These are phyloP conservation scores for Agrypnus murinus DNA, from an alignment of 2,888 invertebrate genomes.

Conservation along the genomic window DNA sequence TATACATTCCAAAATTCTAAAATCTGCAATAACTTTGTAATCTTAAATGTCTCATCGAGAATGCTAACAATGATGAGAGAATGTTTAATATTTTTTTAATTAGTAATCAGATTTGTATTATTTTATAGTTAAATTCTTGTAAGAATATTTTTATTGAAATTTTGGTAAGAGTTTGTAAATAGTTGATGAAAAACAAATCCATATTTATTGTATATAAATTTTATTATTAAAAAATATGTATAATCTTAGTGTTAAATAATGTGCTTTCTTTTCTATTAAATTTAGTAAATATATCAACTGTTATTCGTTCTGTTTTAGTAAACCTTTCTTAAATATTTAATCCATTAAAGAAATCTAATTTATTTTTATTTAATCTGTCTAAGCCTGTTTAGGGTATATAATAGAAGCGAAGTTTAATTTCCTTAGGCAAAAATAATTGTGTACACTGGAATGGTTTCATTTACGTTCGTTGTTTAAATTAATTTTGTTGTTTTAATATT, in stretches of 20 bases:
- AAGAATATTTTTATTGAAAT: constrained; percentile 54
- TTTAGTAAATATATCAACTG: constrained; percentile 16
- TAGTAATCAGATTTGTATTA: constrained; percentile 21
- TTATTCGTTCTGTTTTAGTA: not conserved
- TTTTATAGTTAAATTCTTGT: too few relatives aligned
- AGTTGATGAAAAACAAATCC: constrained; percentile 54
- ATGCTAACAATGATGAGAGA: too few relatives aligned
- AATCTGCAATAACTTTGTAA: not conserved
- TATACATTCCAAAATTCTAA: constrained; percentile 5
- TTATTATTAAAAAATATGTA: constrained; percentile 62
- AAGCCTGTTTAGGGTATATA: too few relatives aligned
- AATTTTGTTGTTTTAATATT: too few relatives aligned
- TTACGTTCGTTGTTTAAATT: too few relatives aligned
- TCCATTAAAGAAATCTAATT: too few relatives aligned
- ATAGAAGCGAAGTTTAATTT: too few relatives aligned
- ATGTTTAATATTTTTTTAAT: constrained; percentile 8
- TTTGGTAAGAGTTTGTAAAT: constrained; percentile 60
- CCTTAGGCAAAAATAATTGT: too few relatives aligned
- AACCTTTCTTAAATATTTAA: too few relatives aligned
- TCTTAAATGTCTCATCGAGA: too few relatives aligned
- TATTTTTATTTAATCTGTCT: too few relatives aligned
- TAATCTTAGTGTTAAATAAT: constrained; percentile 54
- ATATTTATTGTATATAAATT: constrained; percentile 65
- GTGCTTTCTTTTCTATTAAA: constrained; percentile 49
- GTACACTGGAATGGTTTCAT: too few relatives aligned